A percentile compares a stretch with the other conserved stretches of the same genome.
Conservation (phyloP, 2,888 invertebrate genomes). For the Orchestes rusci region DNA sequence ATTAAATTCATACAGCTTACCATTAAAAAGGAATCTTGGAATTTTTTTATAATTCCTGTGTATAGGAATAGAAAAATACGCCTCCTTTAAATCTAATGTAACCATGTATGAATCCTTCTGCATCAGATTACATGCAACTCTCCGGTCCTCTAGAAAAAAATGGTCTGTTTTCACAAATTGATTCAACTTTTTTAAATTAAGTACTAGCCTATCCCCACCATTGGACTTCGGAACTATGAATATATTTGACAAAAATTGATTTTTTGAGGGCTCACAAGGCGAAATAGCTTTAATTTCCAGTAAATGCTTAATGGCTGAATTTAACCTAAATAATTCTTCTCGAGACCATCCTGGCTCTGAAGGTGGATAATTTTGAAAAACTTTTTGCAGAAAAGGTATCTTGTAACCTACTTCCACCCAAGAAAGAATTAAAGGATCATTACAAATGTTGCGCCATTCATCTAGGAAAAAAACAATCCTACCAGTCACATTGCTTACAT, state of each 20-base stretch:
- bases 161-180: not conserved
- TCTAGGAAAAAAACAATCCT: too few species aligned
- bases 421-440: not conserved
- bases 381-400: not conserved
- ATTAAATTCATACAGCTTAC: conserved; percentile 15
- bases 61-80: not conserved
- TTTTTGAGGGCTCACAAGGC: not conserved
- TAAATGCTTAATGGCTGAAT: not conserved
- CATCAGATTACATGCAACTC: not conserved
- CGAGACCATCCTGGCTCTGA: not conserved
- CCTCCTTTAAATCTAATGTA: too few species aligned
- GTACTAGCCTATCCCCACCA: conserved; percentile 2
- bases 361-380: not conserved
- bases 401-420: not conserved
- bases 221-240: conserved; percentile 10
- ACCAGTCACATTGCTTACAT: too few species aligned
- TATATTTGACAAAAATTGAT: conserved; percentile 9
- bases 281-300: not conserved
- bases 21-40: conserved; percentile 28
- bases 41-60: conserved; percentile 19
- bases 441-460: too few species aligned
- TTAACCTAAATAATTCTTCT: not conserved
- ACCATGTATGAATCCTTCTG: conserved; percentile 2
- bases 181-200: conserved; percentile 8
- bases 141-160: conserved; percentile 6